Evolutionary conservation across 2,113 vertebrate genomes (phyloP).

Genomic region (Rhea americana): DNA sequence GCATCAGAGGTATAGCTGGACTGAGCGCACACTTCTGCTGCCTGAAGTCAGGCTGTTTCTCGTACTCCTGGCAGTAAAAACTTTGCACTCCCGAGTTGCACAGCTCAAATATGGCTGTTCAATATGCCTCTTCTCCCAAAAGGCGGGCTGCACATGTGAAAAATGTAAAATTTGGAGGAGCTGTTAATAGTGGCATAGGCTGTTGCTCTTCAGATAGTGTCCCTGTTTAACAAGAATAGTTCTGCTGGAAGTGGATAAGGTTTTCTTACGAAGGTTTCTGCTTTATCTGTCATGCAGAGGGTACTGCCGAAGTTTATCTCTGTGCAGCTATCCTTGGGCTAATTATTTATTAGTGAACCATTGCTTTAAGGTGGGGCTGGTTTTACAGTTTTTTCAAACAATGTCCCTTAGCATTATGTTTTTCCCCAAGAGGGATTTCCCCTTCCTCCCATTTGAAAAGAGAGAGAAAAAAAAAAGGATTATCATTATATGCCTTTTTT

Average conservation of each 20-base stretch:
- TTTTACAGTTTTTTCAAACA: neutral
- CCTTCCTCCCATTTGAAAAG: neutral
- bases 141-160: neutral
- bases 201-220: slow-evolving; percentile 35
- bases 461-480: neutral
- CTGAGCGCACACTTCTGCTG: neutral
- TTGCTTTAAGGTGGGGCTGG: slow-evolving; percentile 8
- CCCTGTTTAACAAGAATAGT: neutral
- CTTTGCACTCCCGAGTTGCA: neutral
- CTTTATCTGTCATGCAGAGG: slow-evolving; percentile 2
- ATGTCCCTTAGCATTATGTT: neutral
- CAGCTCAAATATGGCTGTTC: neutral
- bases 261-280: neutral
- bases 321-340: neutral
- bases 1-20: neutral
- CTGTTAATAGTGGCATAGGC: neutral
- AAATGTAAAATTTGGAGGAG: neutral
- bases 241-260: slow-evolving; percentile 56
- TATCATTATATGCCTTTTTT: neutral
- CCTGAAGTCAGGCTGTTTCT: neutral
- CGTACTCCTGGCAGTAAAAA: neutral
- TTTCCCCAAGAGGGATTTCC: neutral
- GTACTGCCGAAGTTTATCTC: slow-evolving; percentile 31
- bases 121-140: accelerated
- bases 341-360: neutral